phyloP scores from a whole-genome alignment of 2,113 vertebrate genomes.

The Phaethon lepturus region DNA sequence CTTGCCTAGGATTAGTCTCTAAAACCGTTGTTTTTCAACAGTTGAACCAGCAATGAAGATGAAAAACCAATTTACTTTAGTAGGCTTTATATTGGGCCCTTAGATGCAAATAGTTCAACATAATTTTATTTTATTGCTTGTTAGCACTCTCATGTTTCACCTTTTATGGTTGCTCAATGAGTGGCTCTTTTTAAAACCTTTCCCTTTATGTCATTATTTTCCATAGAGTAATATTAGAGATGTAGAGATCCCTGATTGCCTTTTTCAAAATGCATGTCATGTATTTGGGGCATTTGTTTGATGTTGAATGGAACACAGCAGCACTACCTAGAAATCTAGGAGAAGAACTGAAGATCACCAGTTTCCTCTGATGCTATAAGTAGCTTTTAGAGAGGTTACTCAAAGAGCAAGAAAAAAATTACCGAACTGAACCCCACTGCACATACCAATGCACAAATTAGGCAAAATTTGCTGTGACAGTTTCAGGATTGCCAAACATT shows the following conservation, averaged over 20 bases:
- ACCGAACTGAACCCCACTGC: not conserved
- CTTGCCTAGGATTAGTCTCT: not conserved
- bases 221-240: constrained; percentile 17
- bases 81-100: not conserved
- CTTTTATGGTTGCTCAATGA: not conserved
- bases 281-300: constrained; percentile 49
- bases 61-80: not conserved
- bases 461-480: not conserved
- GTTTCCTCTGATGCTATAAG: constrained; percentile 1
- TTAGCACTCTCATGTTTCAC: constrained; percentile 38
- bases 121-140: constrained; percentile 53
- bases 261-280: constrained; percentile 11
- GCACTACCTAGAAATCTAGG: constrained; percentile 5
- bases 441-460: not conserved
- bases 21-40: not conserved
- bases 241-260: constrained; percentile 32
- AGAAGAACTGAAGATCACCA: constrained; percentile 33
- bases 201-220: constrained; percentile 41
- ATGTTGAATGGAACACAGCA: constrained; percentile 47
- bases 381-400: constrained; percentile 7
- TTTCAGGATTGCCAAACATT: not conserved
- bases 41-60: not conserved
- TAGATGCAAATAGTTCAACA: constrained; percentile 3
- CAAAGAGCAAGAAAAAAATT: not conserved
- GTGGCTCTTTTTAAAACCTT: constrained; percentile 37